Evolutionary conservation across 2,888 invertebrate genomes (phyloP).

Genomic region (Zeuzera pyrina): DNA sequence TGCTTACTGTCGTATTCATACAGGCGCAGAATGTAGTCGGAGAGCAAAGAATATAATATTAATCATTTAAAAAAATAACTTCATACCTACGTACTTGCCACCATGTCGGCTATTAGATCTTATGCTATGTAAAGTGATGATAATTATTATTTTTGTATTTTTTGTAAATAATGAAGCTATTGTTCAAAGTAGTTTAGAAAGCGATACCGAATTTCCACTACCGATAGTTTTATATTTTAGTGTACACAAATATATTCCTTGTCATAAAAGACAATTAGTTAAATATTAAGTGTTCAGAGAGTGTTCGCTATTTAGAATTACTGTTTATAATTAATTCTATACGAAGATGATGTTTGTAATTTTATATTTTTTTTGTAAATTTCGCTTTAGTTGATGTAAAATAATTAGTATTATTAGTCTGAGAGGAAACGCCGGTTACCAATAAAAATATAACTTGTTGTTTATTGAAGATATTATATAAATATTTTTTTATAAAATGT

Average conservation of each 20-base stretch:
- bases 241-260: slow-evolving; percentile 40
- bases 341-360: slow-evolving; percentile 47
- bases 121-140: slow-evolving; percentile 51
- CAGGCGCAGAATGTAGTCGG: not conserved
- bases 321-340: slow-evolving; percentile 34
- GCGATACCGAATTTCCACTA: slow-evolving; percentile 62
- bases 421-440: slow-evolving; percentile 73
- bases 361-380: slow-evolving; percentile 58
- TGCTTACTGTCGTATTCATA: not conserved
- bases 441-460: slow-evolving; percentile 71
- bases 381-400: slow-evolving; percentile 62
- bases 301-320: slow-evolving; percentile 61
- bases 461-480: slow-evolving; percentile 69
- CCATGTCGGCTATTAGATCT: slow-evolving; percentile 46
- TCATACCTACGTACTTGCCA: slow-evolving; percentile 22
- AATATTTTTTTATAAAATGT: slow-evolving; percentile 63
- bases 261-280: slow-evolving; percentile 41
- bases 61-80: too few relatives aligned
- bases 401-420: slow-evolving; percentile 70
- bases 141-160: slow-evolving; percentile 49
- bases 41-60: too few relatives aligned
- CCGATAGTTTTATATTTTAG: slow-evolving; percentile 47
- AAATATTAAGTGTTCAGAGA: slow-evolving; percentile 46
- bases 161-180: slow-evolving; percentile 55
- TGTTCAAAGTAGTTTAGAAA: slow-evolving; percentile 38